Base-by-base conservation (phyloP, 2,888 invertebrate genomes). In the Sclerodermus sp. region DNA sequence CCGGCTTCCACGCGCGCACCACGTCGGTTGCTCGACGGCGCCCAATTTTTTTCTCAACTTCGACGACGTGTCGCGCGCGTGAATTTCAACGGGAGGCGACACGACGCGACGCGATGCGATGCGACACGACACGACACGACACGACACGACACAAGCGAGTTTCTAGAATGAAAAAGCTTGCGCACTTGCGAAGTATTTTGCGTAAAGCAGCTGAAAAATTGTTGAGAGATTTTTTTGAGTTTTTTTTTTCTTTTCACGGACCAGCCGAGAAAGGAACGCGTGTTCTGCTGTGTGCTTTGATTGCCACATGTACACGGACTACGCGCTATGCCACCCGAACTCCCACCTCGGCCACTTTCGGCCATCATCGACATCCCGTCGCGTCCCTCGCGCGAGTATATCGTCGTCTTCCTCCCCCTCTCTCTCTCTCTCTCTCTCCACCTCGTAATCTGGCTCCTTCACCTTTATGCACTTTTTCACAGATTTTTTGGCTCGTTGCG, bases 221-320 rank as follows among this genome's bases (percentile, higher is more conserved):
- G n/a, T n/a, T n/a, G n/a, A n/a, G n/a, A n/a, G n/a, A n/a, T n/a
- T n/a, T n/a, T n/a, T n/a, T n/a, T n/a, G n/a, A n/a, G n/a, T n/a
- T n/a, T n/a, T n/a, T n/a, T n/a, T n/a, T n/a, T 23, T 23, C 8
- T 45, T 36, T 38, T 31, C 23, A 34, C 34, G n/a, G 42, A 37
- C 31, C 16, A 58, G 42, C 47, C 47, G 45, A 47, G 51, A 58
- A 53, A 56, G 42, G 56, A 62, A 66, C 60, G 69, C 60, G 69
- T 62, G 67, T 67, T 68, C 66, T 23, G n/a, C 23, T 66, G 69
- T 68, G 71, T 67, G 68, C 70, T 68, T 70, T 67, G 68, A 73
- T 70, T 73, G 73, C 74, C 74, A 73, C 74, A 74, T 73, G 72
- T 72, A 72, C 73, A 68, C 67, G 60, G 68, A 68, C 70, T 68